Evolutionary conservation across 64 coral and sea anemone genomes (phyloP), one percentile per base, ranked within the genome.

Genomic region (Exaiptasia diaphana): DNA sequence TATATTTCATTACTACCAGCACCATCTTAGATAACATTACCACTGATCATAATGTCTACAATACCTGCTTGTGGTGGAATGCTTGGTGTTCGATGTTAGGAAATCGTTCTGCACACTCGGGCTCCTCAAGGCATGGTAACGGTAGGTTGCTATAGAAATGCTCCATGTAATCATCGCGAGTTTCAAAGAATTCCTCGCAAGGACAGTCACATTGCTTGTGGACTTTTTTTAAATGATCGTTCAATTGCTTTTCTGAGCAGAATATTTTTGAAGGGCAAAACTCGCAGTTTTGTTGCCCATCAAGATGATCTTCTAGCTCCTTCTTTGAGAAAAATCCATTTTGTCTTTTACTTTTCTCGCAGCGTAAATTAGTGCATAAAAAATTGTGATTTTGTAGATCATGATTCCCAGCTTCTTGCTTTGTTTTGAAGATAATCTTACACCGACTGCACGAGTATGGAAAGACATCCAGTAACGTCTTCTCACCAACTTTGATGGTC

Each of bases 351-450:
- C 91, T 95, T 80, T 95, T 95, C 1, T 89, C 91, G 36, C 91
- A 95, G 7, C 67, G 88, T 6, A 24, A 30, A 71, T 95, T 95
- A 4, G 26, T 32, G 52, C 91, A 95, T n/a, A 95, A 28, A 71
- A 73, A 95, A 50, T 95, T 95, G 38, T 95, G 91, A 13, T 79
- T 70, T 3, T 71, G 59, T 10, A 87, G 81, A 32, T 95, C 91
- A 26, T 95, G 91, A n/a, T 18, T 52, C 3, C 59, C 71, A 15
- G 74, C 91, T 40, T 95, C 74, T 28, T 72, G 58, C 31, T 90
- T 85, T 7, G 44, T 89, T 46, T 78, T 95, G 54, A 95, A 95
- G 71, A 95, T 95, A 18, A 89, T 70, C 62, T 95, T 95, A 70
- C 91, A 95, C 13, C 76, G 64, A 42, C 40, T 25, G 24, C 91